phyloP scores from a whole-genome alignment of 2,888 invertebrate genomes.

The Dasysyrphus tricinctus region DNA sequence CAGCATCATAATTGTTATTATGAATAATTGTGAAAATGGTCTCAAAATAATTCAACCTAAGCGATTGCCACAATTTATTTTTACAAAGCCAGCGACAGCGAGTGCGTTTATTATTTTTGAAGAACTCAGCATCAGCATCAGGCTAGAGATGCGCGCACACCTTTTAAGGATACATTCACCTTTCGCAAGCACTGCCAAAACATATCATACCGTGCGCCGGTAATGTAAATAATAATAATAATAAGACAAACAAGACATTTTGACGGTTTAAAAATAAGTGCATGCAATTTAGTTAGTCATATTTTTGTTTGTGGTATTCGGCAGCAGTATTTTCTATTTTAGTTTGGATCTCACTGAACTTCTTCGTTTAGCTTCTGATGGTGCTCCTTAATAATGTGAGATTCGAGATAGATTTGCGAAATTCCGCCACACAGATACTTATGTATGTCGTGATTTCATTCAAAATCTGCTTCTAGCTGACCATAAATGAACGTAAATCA shows the following conservation, averaged over 20 bases:
- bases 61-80: slow-evolving; percentile 57
- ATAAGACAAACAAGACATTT: slow-evolving; percentile 37
- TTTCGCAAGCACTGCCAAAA: slow-evolving; percentile 67
- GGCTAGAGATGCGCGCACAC: slow-evolving; percentile 76
- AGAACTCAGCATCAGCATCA: neutral
- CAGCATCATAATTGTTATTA: slow-evolving; percentile 49
- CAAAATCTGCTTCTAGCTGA: slow-evolving; percentile 58
- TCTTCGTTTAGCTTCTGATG: neutral
- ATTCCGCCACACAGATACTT: slow-evolving; percentile 64
- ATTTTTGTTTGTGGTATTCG: slow-evolving; percentile 53
- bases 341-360: slow-evolving; percentile 14
- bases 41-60: slow-evolving; percentile 52
- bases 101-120: slow-evolving; percentile 43
- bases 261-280: slow-evolving; percentile 69
- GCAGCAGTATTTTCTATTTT: slow-evolving; percentile 37
- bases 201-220: slow-evolving; percentile 43
- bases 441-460: slow-evolving; percentile 70
- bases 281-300: slow-evolving; percentile 75
- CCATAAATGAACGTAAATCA: slow-evolving; percentile 73
- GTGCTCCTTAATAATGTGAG: slow-evolving; percentile 10
- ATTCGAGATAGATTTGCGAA: slow-evolving; percentile 53
- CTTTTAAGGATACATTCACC: slow-evolving; percentile 81
- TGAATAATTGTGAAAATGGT: slow-evolving; percentile 51
- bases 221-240: slow-evolving; percentile 47
- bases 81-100: slow-evolving; percentile 5